phyloP scores from a whole-genome alignment of 2,797 vertebrate species.

The Lithobates pipiens region DNA sequence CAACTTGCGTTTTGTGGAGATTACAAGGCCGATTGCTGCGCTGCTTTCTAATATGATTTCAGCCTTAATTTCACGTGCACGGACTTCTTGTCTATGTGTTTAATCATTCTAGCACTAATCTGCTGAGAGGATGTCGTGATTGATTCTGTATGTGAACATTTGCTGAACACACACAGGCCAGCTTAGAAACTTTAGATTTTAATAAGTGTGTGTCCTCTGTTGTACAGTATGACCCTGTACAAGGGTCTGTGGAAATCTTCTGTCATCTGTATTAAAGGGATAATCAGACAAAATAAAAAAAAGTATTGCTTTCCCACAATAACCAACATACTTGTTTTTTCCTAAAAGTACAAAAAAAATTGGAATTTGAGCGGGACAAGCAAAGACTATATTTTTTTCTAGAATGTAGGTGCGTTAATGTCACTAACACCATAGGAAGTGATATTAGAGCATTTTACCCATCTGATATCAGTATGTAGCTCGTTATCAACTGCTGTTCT shows the following conservation, averaged over 20 bases:
- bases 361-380: too few relatives aligned
- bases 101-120: constrained; percentile 35
- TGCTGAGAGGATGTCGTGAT: neutral
- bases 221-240: neutral
- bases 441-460: too few relatives aligned
- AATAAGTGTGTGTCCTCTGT: neutral
- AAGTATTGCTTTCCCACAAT: neutral
- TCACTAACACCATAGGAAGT: too few relatives aligned
- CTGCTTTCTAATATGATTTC: neutral
- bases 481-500: too few relatives aligned
- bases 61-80: constrained; percentile 20
- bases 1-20: neutral
- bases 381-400: too few relatives aligned
- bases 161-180: neutral
- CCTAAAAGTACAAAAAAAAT: too few relatives aligned
- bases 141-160: neutral
- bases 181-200: constrained; percentile 1
- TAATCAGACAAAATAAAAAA: neutral
- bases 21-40: neutral
- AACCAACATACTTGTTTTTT: too few relatives aligned
- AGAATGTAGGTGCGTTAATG: too few relatives aligned
- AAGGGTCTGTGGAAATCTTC: neutral
- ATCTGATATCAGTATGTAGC: too few relatives aligned
- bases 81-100: neutral
- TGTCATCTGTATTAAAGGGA: neutral